Evolutionary conservation across 2,113 vertebrate species (phyloP), one percentile per base, ranked within the genome.

Genomic region (Sciurus niger): DNA sequence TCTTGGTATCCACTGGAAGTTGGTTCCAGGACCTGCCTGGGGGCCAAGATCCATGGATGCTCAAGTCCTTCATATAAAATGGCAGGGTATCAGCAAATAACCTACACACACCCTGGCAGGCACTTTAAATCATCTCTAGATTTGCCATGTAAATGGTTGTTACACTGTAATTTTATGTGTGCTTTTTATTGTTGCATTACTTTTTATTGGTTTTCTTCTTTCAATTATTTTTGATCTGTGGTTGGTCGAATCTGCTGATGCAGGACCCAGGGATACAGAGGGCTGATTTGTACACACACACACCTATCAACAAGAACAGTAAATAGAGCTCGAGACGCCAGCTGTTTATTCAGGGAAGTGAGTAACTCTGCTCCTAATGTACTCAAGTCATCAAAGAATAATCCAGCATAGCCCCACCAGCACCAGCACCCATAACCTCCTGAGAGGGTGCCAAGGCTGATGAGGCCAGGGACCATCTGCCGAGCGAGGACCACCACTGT

Each of bases 401-500:
- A 70, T 77, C 58, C 89, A 40, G 40, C 40, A 72, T 74, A 74
- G 6, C 46, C 32, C 86, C 9, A 65, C 3, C n/a, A 92, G 48
- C 67, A 90, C 55, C 70, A 58, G 40, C 46, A 83, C 84, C 88
- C 6, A 79, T 34, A 40, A 0, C 11, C 63, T 84, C 70, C 68
- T 79, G 51, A 89, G 92, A 90, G 67, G 1, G 20, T 73, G 34
- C 87, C 74, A 76, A 77, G 89, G 95, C 95, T 92, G 93, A 96
- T 22, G 53, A 94, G 58, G 51, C 89, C 77, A 58, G 68, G 48
- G 63, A 63, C 68, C 68, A 89, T 48, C 63, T 92, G 93, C 96
- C 90, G 84, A 93, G 76, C 86, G 92, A 96, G 92, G 80, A 89
- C 94, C 80, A 89, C 74, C 94, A 73, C 1, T 83, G 55, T 68